These are phyloP conservation scores for Calidris pygmaea DNA, from an alignment of 2,113 vertebrate species.

Conservation along the genomic window DNA sequence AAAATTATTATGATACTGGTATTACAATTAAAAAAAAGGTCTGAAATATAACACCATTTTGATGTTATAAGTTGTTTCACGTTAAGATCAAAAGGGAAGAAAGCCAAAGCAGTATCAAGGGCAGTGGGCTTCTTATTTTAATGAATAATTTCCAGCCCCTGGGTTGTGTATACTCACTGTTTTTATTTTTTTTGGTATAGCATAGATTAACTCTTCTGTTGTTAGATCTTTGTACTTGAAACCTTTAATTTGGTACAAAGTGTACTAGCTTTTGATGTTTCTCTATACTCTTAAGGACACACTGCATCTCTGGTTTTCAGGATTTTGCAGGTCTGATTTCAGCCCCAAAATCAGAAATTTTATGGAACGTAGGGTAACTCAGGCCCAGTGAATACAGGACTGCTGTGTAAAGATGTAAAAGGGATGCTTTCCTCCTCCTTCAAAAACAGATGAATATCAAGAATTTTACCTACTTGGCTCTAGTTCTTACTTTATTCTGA, in stretches of 20 bases:
- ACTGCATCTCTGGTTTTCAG: background rate
- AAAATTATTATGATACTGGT: constrained; percentile 36
- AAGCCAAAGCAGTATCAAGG: constrained; percentile 11
- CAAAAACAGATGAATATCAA: background rate
- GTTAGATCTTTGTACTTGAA: background rate
- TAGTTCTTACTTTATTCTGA: background rate
- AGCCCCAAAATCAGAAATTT: background rate
- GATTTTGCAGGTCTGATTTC: background rate
- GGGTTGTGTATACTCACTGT: background rate
- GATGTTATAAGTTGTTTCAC: constrained; percentile 58
- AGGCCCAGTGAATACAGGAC: background rate
- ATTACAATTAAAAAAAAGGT: constrained; percentile 38
- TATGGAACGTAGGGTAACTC: background rate
- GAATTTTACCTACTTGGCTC: background rate
- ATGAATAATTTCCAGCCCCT: constrained; percentile 29
- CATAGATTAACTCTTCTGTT: constrained; percentile 46
- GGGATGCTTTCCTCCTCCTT: rapidly evolving
- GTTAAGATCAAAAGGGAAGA: constrained; percentile 54
- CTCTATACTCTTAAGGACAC: background rate
- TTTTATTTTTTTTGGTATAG: background rate
- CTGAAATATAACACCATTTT: constrained; percentile 44
- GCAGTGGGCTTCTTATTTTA: background rate
- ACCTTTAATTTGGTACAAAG: background rate
- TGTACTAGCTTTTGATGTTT: constrained; percentile 7
- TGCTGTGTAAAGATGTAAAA: background rate